A percentile compares a stretch with the other conserved stretches of the same genome.
phyloP scores from a whole-genome alignment of 2,888 invertebrate genomes.

The Ichneumon xanthorius region DNA sequence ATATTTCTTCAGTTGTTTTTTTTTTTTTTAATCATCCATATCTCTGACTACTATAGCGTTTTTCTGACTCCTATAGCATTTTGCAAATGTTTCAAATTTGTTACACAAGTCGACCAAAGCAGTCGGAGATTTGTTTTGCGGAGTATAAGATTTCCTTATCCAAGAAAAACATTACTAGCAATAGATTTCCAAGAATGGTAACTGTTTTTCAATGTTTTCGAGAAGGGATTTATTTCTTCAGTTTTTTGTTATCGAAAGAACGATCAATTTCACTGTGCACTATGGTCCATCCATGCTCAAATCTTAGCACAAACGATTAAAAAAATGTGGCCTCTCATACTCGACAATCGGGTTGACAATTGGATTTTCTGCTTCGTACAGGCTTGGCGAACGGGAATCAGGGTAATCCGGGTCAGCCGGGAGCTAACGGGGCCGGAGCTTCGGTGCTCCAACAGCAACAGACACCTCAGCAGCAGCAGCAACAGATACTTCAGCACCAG shows the following conservation, averaged over 20 bases:
- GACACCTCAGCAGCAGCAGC: constrained; percentile 84
- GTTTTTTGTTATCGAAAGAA: background rate
- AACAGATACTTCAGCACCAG: constrained; percentile 84
- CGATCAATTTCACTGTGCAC: background rate
- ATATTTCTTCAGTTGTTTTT: no score
- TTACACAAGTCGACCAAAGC: no score
- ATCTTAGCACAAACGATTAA: background rate
- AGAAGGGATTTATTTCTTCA: background rate
- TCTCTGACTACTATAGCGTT: no score
- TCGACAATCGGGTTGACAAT: background rate
- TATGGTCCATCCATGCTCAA: background rate
- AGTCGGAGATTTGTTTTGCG: no score
- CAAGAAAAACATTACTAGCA: background rate
- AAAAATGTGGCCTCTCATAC: background rate
- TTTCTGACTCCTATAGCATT: no score
- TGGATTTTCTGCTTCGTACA: constrained; percentile 50
- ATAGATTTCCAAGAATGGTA: background rate
- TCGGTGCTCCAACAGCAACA: constrained; percentile 81
- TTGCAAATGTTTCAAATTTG: no score
- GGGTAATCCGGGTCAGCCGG: constrained; percentile 78
- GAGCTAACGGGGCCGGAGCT: constrained; percentile 77
- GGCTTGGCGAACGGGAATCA: constrained; percentile 81
- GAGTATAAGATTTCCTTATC: no score
- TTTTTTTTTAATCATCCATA: no score
- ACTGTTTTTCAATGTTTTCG: background rate